Conservation (phyloP, 2,888 invertebrate genomes). For the Conistra vaccinii region DNA sequence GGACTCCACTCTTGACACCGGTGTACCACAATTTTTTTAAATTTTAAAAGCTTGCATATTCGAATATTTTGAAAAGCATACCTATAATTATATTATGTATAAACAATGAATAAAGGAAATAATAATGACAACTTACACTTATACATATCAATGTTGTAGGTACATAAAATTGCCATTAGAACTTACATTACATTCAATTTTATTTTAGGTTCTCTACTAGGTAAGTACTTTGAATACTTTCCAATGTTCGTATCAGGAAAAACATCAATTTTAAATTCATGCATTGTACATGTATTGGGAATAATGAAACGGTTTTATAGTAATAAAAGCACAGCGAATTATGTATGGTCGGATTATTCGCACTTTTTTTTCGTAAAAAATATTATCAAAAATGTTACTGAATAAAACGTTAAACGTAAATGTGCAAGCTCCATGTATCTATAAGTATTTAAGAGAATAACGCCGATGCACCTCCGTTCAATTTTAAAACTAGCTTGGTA, state of each 20-base stretch:
- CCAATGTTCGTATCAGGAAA: neutral
- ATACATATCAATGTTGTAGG: neutral
- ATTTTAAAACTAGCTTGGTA: slow-evolving; percentile 73
- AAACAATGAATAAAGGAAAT: neutral
- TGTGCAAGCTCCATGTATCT: slow-evolving; percentile 11
- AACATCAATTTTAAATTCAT: neutral
- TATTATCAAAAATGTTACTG: slow-evolving; percentile 23
- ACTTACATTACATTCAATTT: neutral
- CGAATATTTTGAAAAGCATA: neutral
- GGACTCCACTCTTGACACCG: neutral
- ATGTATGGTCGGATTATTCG: slow-evolving; percentile 9
- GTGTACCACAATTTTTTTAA: neutral
- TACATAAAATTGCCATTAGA: neutral
- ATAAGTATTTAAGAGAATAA: slow-evolving; percentile 36
- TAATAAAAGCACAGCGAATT: slow-evolving; percentile 41
- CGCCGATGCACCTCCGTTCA: slow-evolving; percentile 58
- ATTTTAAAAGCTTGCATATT: neutral
- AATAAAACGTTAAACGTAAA: slow-evolving; percentile 44
- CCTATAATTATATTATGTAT: no score
- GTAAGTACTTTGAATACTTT: neutral
- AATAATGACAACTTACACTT: neutral
- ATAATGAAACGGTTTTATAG: slow-evolving; percentile 16
- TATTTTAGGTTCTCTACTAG: slow-evolving; percentile 1
- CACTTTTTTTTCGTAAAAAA: no score
- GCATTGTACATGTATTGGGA: neutral